Conservation (phyloP, 2,113 vertebrate species). For the Hemichromis elongatus region DNA sequence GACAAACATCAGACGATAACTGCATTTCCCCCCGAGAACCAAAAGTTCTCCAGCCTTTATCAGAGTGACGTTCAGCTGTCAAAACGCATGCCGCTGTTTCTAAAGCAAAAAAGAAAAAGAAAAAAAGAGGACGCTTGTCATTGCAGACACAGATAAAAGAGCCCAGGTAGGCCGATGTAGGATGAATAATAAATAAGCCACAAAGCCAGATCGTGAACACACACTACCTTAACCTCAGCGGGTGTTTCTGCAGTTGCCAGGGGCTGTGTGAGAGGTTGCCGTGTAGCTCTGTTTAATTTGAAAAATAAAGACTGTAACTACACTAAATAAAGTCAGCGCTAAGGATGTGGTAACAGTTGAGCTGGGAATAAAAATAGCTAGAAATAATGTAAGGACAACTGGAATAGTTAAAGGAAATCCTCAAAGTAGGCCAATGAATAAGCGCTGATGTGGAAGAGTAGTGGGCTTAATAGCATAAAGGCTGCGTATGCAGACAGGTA, state of each 20-base stretch:
- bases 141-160: slow-evolving; percentile 16
- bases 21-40: background rate
- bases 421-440: background rate
- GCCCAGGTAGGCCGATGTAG: slow-evolving; percentile 13
- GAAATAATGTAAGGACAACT: background rate
- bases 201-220: background rate
- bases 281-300: background rate
- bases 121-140: slow-evolving; percentile 15
- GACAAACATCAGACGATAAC: slow-evolving; percentile 22
- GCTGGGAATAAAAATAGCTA: background rate
- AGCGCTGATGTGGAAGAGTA: background rate
- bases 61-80: slow-evolving; percentile 34
- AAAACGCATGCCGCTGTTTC: background rate
- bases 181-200: slow-evolving; percentile 28
- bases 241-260: background rate
- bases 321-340: background rate
- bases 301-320: background rate
- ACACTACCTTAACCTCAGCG: background rate
- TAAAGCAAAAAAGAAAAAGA: background rate
- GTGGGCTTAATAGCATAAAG: background rate
- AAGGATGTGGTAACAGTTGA: background rate
- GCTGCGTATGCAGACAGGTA: background rate
- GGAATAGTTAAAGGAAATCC: background rate
- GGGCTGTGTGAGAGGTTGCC: background rate
- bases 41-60: background rate